phyloP scores from a whole-genome alignment of 2,797 vertebrate genomes.

The Enteromius fasciolatus region DNA sequence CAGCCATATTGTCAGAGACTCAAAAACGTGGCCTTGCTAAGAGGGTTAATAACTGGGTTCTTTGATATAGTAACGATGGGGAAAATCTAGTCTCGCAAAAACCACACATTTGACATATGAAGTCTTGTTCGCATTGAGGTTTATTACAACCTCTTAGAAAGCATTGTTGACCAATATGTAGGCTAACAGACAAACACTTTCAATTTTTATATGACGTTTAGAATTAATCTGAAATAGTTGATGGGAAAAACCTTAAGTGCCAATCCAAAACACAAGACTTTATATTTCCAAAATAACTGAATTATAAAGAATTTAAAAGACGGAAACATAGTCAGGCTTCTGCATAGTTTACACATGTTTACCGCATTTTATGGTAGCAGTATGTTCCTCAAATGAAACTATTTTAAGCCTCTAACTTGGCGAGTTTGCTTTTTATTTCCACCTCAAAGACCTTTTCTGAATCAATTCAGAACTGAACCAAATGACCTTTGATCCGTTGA shows the following conservation, averaged over 20 bases:
- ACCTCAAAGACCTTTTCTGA: background rate
- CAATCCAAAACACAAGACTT: background rate
- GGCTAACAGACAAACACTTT: background rate
- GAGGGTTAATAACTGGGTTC: background rate
- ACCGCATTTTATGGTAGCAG: background rate
- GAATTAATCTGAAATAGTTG: background rate
- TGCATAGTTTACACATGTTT: background rate
- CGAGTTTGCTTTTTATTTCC: background rate
- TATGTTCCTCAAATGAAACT: background rate
- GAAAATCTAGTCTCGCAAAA: background rate
- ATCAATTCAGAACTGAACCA: background rate
- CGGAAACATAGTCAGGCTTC: background rate
- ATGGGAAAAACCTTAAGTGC: background rate
- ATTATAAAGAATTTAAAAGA: background rate
- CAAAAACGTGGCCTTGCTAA: constrained; percentile 45
- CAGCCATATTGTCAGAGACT: constrained; percentile 44
- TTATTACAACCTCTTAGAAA: background rate
- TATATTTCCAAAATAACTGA: background rate
- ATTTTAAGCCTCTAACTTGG: background rate
- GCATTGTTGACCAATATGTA: background rate
- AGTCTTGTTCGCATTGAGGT: background rate
- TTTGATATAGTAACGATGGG: constrained; percentile 10
- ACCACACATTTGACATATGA: background rate
- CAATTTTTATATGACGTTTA: background rate
- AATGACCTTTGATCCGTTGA: background rate